Evolutionary conservation across 2,797 vertebrate genomes (phyloP).

Genomic region (Craterocephalus amniculus): DNA sequence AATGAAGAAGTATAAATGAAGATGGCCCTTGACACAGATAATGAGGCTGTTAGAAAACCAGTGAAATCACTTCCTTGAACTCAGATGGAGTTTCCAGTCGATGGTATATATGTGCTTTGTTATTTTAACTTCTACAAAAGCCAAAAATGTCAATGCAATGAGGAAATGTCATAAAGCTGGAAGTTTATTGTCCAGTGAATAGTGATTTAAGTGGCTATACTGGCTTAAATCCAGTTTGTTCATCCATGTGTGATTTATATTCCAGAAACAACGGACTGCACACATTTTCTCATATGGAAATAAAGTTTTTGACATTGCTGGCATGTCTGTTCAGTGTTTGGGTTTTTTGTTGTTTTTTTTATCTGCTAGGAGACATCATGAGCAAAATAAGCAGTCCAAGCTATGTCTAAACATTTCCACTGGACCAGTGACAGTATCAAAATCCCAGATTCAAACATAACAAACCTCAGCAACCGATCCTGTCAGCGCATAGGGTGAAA

Average conservation of each 20-base stretch:
- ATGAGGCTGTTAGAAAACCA: neutral
- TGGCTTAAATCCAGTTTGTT: conserved; percentile 1
- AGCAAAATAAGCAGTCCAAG: conserved; percentile 17
- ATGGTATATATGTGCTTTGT: neutral
- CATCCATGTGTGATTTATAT: conserved; percentile 2
- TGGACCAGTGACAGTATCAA: conserved; percentile 8
- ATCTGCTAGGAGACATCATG: neutral
- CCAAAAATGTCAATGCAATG: neutral
- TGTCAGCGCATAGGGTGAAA: conserved; percentile 22
- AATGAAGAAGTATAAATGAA: neutral
- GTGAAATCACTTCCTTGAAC: neutral
- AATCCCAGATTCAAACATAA: conserved; percentile 21
- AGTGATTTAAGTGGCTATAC: neutral
- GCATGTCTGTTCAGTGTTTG: neutral
- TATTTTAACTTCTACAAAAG: conserved; percentile 10
- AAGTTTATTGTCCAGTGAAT: neutral
- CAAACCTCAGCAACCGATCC: conserved; percentile 15
- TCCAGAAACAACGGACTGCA: neutral
- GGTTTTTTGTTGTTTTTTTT: neutral
- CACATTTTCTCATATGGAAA: neutral
- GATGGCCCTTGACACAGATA: neutral
- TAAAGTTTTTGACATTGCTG: neutral
- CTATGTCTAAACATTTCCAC: conserved; percentile 14
- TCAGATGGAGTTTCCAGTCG: neutral
- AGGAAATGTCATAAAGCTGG: neutral